Percentiles rank a stretch among this genome's conserved stretches.
These are phyloP conservation scores for Pempheris klunzingeri DNA, from an alignment of 2,797 vertebrate species.

Conservation along the genomic window DNA sequence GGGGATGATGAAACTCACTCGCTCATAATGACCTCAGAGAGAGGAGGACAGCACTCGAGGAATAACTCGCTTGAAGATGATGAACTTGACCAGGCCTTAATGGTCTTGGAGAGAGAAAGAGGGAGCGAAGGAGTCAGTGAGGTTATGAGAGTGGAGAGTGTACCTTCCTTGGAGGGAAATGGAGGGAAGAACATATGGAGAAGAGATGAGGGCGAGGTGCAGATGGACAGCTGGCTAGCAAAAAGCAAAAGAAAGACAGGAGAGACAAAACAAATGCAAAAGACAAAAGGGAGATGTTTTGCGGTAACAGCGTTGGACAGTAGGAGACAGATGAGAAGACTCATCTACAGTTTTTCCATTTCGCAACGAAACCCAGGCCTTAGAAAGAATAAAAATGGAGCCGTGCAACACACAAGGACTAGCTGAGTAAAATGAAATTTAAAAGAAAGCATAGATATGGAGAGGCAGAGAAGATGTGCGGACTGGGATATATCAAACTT, in stretches of 20 bases:
- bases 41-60: slow-evolving; percentile 2
- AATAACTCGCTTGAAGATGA: slow-evolving; percentile 37
- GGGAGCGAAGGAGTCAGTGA: neutral
- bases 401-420: neutral
- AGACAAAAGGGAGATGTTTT: slow-evolving; percentile 11
- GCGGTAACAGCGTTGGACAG: slow-evolving; percentile 11
- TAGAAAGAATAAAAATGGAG: slow-evolving; percentile 3
- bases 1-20: slow-evolving; percentile 34
- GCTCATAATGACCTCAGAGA: slow-evolving; percentile 52
- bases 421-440: slow-evolving; percentile 27
- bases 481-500: slow-evolving; percentile 39
- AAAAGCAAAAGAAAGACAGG: slow-evolving; percentile 25
- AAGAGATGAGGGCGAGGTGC: neutral
- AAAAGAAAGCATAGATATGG: neutral
- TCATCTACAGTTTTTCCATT: slow-evolving; percentile 23
- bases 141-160: slow-evolving; percentile 18
- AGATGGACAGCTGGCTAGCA: slow-evolving; percentile 21
- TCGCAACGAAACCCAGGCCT: slow-evolving; percentile 13
- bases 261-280: slow-evolving; percentile 14
- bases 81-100: slow-evolving; percentile 53
- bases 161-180: slow-evolving; percentile 34
- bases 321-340: slow-evolving; percentile 3
- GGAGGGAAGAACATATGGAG: slow-evolving; percentile 27
- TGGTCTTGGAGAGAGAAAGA: slow-evolving; percentile 35
- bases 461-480: neutral